phyloP scores from a whole-genome alignment of 2,888 invertebrate species.

The Drosophila infuscata region DNA sequence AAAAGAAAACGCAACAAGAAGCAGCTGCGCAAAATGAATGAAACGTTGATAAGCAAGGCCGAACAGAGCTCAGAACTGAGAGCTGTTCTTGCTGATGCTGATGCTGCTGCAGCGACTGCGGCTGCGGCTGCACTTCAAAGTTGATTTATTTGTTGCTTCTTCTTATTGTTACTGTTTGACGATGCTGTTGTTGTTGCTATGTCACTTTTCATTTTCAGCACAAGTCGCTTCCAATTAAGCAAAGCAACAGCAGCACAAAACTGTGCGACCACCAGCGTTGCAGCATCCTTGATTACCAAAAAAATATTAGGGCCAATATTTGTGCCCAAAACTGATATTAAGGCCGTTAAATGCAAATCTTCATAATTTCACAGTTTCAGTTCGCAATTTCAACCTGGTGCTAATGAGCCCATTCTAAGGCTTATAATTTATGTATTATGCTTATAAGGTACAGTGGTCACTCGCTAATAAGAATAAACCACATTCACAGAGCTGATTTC shows the following conservation, averaged over 20 bases:
- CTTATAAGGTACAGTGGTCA: slow-evolving; percentile 9
- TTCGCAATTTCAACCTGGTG: slow-evolving; percentile 47
- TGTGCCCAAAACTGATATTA: slow-evolving; percentile 48
- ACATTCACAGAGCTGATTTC: not conserved
- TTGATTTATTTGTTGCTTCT: slow-evolving; percentile 71
- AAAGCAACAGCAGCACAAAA: slow-evolving; percentile 21
- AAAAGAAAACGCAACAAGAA: slow-evolving; percentile 60
- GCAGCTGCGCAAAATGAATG: slow-evolving; percentile 52
- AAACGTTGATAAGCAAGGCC: slow-evolving; percentile 76
- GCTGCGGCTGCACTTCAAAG: slow-evolving; percentile 74
- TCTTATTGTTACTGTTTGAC: slow-evolving; percentile 32
- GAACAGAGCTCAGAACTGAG: slow-evolving; percentile 36
- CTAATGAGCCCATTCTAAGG: slow-evolving; percentile 67
- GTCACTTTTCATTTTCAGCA: slow-evolving; percentile 76
- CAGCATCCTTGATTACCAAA: slow-evolving; percentile 7
- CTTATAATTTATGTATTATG: slow-evolving; percentile 53
- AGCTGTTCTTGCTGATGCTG: slow-evolving; percentile 6
- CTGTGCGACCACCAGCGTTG: slow-evolving; percentile 55
- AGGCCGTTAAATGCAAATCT: slow-evolving; percentile 74
- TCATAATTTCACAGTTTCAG: slow-evolving; percentile 28
- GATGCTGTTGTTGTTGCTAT: slow-evolving; percentile 43
- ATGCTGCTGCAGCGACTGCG: slow-evolving; percentile 27
- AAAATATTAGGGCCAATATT: slow-evolving; percentile 45
- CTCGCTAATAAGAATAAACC: not conserved
- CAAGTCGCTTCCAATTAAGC: slow-evolving; percentile 73